Evolutionary conservation across 2,113 vertebrate species (phyloP).

Genomic region (Rousettus leschenaultii): DNA sequence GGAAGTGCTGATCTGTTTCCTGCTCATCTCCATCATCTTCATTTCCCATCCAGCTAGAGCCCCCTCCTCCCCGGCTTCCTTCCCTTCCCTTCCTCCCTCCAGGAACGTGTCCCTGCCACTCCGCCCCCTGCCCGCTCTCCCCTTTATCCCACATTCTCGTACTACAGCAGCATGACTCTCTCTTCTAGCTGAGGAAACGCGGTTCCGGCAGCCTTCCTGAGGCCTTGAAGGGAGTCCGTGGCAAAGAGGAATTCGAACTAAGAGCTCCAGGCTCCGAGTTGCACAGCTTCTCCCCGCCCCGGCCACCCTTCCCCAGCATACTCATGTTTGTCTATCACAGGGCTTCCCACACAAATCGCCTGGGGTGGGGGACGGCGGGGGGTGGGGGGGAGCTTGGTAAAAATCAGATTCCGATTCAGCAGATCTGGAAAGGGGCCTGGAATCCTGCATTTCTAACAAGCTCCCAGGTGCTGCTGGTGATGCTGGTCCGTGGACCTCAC

Average conservation of each 20-base stretch:
- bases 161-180: fast-evolving
- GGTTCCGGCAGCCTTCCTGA: not conserved
- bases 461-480: too few species aligned
- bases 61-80: not conserved
- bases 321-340: fast-evolving
- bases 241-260: not conserved
- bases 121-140: not conserved
- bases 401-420: not conserved
- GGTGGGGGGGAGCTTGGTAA: not conserved
- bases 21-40: not conserved
- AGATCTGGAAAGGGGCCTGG: not conserved
- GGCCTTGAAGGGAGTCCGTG: not conserved
- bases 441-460: not conserved
- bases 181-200: not conserved
- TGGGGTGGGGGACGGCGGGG: too few species aligned
- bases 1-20: not conserved
- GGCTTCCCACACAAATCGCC: not conserved
- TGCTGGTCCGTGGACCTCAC: fast-evolving
- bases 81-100: fast-evolving
- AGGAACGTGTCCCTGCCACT: not conserved
- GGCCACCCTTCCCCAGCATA: not conserved
- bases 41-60: not conserved
- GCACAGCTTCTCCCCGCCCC: too few species aligned
- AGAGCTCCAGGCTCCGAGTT: too few species aligned
- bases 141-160: too few species aligned